Evolutionary conservation across 2,797 vertebrate genomes (phyloP).

Genomic region (Hirundo rustica): DNA sequence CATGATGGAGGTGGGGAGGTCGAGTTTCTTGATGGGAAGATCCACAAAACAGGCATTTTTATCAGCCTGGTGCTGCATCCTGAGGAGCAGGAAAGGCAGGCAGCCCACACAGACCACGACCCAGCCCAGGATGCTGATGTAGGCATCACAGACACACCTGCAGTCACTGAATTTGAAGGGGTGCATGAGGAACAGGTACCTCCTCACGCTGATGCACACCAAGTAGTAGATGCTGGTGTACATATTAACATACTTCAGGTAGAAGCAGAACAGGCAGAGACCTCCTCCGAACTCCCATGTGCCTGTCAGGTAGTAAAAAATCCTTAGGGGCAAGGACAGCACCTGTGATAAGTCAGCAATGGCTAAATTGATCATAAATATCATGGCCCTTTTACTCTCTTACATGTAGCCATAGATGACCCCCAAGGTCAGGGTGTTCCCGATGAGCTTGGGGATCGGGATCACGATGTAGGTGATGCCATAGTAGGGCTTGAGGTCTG

Average conservation of each 20-base stretch:
- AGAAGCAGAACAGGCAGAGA: constrained; percentile 94
- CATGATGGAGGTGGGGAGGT: constrained; percentile 60
- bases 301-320: constrained; percentile 92
- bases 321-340: constrained; percentile 90
- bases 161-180: constrained; percentile 82
- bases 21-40: constrained; percentile 79
- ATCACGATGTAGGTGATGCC: constrained; percentile 89
- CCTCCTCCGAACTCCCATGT: constrained; percentile 85
- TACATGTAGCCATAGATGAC: constrained; percentile 89
- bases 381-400: constrained; percentile 93
- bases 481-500: constrained; percentile 78
- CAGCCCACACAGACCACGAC: constrained; percentile 85
- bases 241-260: constrained; percentile 98
- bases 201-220: constrained; percentile 88
- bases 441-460: constrained; percentile 88
- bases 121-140: constrained; percentile 83
- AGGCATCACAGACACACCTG: constrained; percentile 77
- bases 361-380: constrained; percentile 98
- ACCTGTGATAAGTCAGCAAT: constrained; percentile 90
- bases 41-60: constrained; percentile 83
- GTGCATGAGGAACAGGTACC: constrained; percentile 87
- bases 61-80: not conserved
- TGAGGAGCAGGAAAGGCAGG: constrained; percentile 87
- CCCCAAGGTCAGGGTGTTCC: constrained; percentile 91
- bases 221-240: constrained; percentile 97